These are phyloP conservation scores for Pogona vitticeps DNA, from an alignment of 2,113 vertebrate genomes.

Conservation along the genomic window DNA sequence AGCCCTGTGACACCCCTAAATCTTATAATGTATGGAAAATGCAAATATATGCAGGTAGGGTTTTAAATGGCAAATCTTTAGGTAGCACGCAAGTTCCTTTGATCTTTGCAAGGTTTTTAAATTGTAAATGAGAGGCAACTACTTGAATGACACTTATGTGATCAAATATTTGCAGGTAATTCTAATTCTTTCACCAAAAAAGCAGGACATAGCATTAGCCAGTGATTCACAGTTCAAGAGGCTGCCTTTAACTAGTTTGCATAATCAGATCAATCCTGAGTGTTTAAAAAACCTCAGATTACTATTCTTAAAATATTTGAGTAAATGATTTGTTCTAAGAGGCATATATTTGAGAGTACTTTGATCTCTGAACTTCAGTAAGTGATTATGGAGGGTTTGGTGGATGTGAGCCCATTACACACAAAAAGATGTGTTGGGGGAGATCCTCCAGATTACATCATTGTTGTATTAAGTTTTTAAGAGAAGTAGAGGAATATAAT, in stretches of 20 bases:
- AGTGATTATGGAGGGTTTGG: not conserved
- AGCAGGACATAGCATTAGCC: slow-evolving; percentile 8
- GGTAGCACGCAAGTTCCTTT: slow-evolving; percentile 21
- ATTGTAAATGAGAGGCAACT: not conserved
- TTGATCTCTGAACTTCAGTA: slow-evolving; percentile 36
- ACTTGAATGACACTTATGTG: slow-evolving; percentile 14
- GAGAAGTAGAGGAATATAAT: not conserved
- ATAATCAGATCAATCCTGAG: slow-evolving; percentile 18
- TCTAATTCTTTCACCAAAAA: slow-evolving; percentile 38
- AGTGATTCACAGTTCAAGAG: slow-evolving; percentile 38
- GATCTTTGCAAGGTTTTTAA: slow-evolving; percentile 28
- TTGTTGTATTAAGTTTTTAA: slow-evolving; percentile 51
- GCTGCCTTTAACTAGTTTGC: slow-evolving; percentile 30
- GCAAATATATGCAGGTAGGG: not conserved
- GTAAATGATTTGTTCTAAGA: not conserved
- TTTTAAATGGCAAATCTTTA: slow-evolving; percentile 12
- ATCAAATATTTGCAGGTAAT: slow-evolving; percentile 42
- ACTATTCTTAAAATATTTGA: slow-evolving; percentile 21
- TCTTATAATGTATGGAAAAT: slow-evolving; percentile 23
- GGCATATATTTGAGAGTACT: slow-evolving; percentile 25
- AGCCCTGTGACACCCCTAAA: not conserved
- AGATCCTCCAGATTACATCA: slow-evolving; percentile 27
- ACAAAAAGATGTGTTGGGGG: not conserved
- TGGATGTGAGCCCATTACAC: not conserved
- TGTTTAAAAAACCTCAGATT: slow-evolving; percentile 29